phyloP scores from a whole-genome alignment of 2,113 vertebrate species.

The Dromiciops gliroides region DNA sequence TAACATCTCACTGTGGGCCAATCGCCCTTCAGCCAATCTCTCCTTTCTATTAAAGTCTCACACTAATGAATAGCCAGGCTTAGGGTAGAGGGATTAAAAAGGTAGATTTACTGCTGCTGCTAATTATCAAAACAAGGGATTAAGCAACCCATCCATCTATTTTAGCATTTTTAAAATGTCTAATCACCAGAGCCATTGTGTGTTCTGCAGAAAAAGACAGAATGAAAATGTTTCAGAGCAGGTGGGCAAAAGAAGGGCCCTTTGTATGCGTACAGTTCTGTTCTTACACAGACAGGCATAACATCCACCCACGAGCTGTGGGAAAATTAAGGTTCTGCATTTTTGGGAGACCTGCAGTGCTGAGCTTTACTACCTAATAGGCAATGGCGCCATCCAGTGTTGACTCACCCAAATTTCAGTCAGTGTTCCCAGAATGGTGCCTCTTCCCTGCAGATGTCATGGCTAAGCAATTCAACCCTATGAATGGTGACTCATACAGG shows the following conservation, averaged over 20 bases:
- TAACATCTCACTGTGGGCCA: not conserved
- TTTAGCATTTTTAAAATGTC: not conserved
- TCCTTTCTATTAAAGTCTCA: not conserved
- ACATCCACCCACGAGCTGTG: not conserved
- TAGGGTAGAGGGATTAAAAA: conserved; percentile 18
- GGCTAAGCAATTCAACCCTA: not conserved
- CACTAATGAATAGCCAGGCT: conserved; percentile 19
- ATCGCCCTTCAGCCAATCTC: not conserved
- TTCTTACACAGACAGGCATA: not conserved
- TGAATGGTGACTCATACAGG: not conserved
- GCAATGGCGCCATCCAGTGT: not conserved
- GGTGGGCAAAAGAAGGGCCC: not conserved
- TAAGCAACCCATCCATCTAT: not conserved
- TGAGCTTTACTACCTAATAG: not conserved
- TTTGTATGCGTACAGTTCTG: not conserved
- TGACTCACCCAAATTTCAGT: not conserved
- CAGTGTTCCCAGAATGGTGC: not conserved
- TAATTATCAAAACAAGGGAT: conserved; percentile 14
- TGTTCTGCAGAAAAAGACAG: not conserved
- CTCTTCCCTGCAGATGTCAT: not conserved
- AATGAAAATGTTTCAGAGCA: conserved; percentile 2
- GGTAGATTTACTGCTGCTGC: not conserved
- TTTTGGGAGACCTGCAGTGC: not conserved
- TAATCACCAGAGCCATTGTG: not conserved
- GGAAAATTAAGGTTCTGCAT: conserved; percentile 6